phyloP scores from a whole-genome alignment of 2,113 vertebrate species.

The Crocuta crocuta region DNA sequence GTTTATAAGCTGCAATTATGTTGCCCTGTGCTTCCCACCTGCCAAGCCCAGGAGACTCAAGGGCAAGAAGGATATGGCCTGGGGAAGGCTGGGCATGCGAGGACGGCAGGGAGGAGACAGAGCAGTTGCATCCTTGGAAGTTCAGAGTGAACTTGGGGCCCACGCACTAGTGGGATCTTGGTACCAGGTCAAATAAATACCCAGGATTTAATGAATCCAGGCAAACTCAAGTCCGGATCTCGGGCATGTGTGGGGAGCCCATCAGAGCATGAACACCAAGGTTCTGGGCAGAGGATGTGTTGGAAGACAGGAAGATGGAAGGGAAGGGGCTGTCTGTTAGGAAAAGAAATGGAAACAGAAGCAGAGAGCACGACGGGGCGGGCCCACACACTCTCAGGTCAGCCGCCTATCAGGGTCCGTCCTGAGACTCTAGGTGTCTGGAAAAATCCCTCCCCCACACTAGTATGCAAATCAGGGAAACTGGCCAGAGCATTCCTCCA shows the following conservation, averaged over 20 bases:
- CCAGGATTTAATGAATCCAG: not conserved
- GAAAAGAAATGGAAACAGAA: not conserved
- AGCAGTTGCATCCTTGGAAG: not conserved
- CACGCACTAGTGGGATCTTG: not conserved
- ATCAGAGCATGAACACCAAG: not conserved
- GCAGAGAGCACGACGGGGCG: not conserved
- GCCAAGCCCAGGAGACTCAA: conserved; percentile 63
- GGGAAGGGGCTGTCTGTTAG: not conserved
- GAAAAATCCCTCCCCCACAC: not conserved
- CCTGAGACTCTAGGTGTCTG: not conserved
- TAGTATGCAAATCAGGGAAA: not conserved
- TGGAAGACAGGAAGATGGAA: not conserved
- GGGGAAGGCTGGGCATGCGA: not conserved
- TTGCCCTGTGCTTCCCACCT: conserved; percentile 57
- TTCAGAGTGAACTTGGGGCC: too few relatives aligned
- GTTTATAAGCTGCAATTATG: conserved; percentile 66
- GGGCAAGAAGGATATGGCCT: conserved; percentile 24
- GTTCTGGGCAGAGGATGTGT: not conserved
- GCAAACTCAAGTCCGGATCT: not conserved
- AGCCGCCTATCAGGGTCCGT: too few relatives aligned
- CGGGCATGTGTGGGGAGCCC: fast-evolving
- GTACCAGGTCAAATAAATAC: not conserved
- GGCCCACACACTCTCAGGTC: not conserved
- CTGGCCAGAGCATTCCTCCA: not conserved
- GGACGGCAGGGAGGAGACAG: not conserved